Percentiles rank a stretch among this genome's conserved stretches.
Evolutionary conservation across 1,140 invertebrate genomes (phyloP).

Genomic region (Temnothorax curvispinosus): DNA sequence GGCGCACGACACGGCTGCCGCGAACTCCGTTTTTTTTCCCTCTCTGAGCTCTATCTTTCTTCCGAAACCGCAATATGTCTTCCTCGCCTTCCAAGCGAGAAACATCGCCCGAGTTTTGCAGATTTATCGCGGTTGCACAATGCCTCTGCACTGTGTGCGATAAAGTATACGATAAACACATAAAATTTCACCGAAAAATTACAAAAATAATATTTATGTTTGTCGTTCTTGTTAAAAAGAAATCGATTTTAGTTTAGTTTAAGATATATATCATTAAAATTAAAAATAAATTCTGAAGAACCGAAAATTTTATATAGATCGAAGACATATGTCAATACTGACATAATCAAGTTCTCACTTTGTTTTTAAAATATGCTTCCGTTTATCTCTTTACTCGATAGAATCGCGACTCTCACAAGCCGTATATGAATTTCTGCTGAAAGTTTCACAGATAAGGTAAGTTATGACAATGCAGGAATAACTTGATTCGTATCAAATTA

Average conservation of each 20-base stretch:
- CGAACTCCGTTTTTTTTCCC: background rate
- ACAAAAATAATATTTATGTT: background rate
- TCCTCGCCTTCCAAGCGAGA: background rate
- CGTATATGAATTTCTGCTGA: background rate
- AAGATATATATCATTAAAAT: too few species aligned
- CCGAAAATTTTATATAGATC: too few species aligned
- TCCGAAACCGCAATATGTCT: background rate
- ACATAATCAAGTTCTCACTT: background rate
- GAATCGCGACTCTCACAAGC: background rate
- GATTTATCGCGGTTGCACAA: background rate
- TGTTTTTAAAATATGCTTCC: background rate
- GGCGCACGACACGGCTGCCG: constrained; percentile 39
- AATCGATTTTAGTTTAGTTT: background rate
- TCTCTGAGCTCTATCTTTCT: background rate
- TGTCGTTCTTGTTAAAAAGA: background rate
- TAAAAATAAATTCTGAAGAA: too few species aligned
- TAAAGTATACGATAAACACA: background rate
- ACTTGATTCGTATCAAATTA: background rate
- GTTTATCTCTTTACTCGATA: background rate
- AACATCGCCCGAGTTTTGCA: background rate
- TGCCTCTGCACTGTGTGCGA: background rate
- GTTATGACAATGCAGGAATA: constrained; percentile 13
- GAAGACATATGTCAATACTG: too few species aligned
- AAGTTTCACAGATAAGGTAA: background rate
- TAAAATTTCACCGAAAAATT: background rate